Base-by-base conservation (phyloP, 2,888 invertebrate genomes). In the Tenthredo notha region DNA sequence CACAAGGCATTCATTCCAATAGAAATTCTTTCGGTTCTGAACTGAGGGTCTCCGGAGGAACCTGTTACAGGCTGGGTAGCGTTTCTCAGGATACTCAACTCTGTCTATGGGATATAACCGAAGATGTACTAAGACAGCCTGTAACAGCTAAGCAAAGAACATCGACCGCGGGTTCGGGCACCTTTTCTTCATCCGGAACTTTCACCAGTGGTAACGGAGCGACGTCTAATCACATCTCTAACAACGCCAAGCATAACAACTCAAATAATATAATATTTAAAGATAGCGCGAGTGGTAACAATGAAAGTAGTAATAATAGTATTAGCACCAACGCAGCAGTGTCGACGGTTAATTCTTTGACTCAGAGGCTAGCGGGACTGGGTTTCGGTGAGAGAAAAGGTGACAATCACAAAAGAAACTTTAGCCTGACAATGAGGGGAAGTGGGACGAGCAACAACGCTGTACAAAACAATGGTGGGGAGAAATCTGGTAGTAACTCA, bases 31-130 rank as follows among this genome's bases (percentile, higher is more conserved):
- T 92, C 84, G 92, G 93, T 54, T 93, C 94, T 1, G 94, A 94
- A 84, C 88, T 93, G 50, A 91, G 92, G 74, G 92, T 93, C 84
- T 90, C 93, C 1, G 92, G 93, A 70, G 95, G 95, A 1, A 96
- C 96, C 40, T 97, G 97, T 91, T 98, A 98, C 93, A 95, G 98
- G 87, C 95, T 99, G 87, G 99, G 98, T 47, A 98, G 98, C 87
- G 98, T 99, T 1, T 98, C 99, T 50, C 99, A 99, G 93, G 99
- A 99, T 94, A 99, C 99, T 70, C 98, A 98, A 93, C 94, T 99
- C 88, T 99, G 99, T 94, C 94, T 99, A 87, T 99, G 99, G 99
- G 99, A 99, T 93, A 96, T 99, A 86, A 99, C 99, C 18, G 98
- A 99, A 92, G 99, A 99, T 92, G 96, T 98, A 85, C 94, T 99